Evolutionary conservation across 2,113 vertebrate genomes (phyloP), one percentile per base, ranked within the genome.

Genomic region (Todiramphus chloris): DNA sequence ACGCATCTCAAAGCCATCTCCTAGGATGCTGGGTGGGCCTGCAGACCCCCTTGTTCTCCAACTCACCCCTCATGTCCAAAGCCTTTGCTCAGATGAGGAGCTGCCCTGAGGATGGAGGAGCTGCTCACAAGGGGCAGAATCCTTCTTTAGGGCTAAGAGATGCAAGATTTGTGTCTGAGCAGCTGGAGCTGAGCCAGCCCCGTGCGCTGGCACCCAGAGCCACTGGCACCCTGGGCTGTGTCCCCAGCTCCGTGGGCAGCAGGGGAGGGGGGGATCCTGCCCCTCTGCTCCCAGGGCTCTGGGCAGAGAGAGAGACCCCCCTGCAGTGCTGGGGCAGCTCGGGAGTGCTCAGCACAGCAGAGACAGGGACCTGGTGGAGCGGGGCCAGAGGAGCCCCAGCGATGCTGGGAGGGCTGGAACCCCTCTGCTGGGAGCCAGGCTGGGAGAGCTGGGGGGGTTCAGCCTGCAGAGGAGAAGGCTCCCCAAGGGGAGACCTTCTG

Each of bases 11-110:
- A 50, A 66, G 37, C 5, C 19, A 74, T 21, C 10, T 15, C 27
- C 20, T 27, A 18, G 35, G 41, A 73, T 14, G 6, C 4, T 0
- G 2, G 15, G 19, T 13, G 15, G 12, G 46, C 13, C 31, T 0
- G 0, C 33, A 11, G 1, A 10, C 9, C 4, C 10, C 15, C 4
- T n/a, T 7, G 5, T 19, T 62, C 30, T 43, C 68, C 41, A 17
- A 2, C 10, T 50, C 28, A 9, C 13, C 30, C 24, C 16, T 7
- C 0, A 1, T 9, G 7, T 37, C 13, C 41, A 66, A 51, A 87
- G n/a, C 6, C 64, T 48, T 48, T 15, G 11, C 16, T 69, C 21
- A 8, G 15, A 24, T 13, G 50, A 35, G 35, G 25, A 44, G 41
- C 25, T 67, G 51, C 20, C 27, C 39, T 9, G 55, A 25, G 50